Evolutionary conservation across 2,113 vertebrate genomes (phyloP).

Genomic region (Phainopepla nitens): DNA sequence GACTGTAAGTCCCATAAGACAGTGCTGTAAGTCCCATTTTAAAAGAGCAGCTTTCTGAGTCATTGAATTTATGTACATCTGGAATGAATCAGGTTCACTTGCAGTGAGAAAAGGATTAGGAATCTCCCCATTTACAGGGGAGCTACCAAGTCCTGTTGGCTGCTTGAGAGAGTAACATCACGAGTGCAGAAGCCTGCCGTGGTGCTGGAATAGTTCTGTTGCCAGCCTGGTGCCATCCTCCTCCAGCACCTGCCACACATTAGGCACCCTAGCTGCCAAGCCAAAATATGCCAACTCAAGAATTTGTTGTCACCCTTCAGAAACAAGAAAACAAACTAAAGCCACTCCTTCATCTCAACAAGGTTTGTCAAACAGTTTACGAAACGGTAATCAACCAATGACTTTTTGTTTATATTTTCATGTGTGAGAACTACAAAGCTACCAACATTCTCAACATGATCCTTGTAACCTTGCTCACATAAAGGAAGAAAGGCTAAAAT

Average conservation of each 20-base stretch:
- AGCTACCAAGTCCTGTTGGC: neutral
- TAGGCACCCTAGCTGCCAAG: neutral
- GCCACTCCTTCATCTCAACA: neutral
- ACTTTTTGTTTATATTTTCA: neutral
- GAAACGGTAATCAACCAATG: neutral
- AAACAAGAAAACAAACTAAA: neutral
- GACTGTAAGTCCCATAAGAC: neutral
- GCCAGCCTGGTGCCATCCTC: neutral
- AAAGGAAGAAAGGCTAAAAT: neutral
- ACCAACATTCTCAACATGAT: neutral
- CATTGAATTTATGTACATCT: conserved; percentile 51
- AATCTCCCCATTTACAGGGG: neutral
- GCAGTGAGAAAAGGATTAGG: conserved; percentile 45
- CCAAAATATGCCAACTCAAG: neutral
- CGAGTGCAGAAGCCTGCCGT: neutral
- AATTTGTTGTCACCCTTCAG: neutral
- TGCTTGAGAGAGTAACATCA: neutral
- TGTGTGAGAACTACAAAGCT: neutral
- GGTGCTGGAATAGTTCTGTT: neutral
- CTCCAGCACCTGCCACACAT: neutral
- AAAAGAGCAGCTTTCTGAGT: conserved; percentile 37
- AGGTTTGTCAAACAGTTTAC: neutral
- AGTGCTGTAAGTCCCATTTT: neutral
- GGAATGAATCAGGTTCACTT: conserved; percentile 62
- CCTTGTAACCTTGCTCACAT: neutral